Conservation (phyloP, 2,888 invertebrate species). For the Argyra leucocephala region DNA sequence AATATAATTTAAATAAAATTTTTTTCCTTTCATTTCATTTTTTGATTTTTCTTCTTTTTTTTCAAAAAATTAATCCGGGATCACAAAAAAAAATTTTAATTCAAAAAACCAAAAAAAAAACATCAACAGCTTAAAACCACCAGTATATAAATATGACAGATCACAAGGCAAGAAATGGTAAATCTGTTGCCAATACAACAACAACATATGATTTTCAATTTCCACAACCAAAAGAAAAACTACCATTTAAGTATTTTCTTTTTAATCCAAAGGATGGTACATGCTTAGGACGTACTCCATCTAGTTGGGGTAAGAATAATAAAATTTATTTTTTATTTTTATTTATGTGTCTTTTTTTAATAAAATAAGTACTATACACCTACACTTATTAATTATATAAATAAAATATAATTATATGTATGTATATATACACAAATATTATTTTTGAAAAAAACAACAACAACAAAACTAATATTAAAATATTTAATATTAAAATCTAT, state of each 20-base stretch:
- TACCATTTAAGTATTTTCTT: constrained; percentile 31
- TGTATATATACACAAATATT: too few relatives aligned
- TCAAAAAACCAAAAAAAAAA: neutral
- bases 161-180: constrained; percentile 18
- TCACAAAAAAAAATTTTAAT: constrained; percentile 8
- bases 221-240: constrained; percentile 32
- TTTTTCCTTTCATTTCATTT: too few relatives aligned
- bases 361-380: too few relatives aligned
- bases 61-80: constrained; percentile 9
- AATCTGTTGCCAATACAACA: constrained; percentile 16
- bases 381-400: too few relatives aligned
- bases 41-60: neutral
- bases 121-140: neutral
- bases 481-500: too few relatives aligned
- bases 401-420: too few relatives aligned
- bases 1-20: too few relatives aligned
- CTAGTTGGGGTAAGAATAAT: constrained; percentile 41
- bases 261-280: constrained; percentile 35
- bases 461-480: too few relatives aligned
- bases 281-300: constrained; percentile 35
- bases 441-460: too few relatives aligned
- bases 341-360: too few relatives aligned
- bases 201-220: constrained; percentile 33
- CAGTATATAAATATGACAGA: constrained; percentile 10
- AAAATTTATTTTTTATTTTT: neutral